Evolutionary conservation across 2,888 invertebrate genomes (phyloP).

Genomic region (Ischnura elegans): DNA sequence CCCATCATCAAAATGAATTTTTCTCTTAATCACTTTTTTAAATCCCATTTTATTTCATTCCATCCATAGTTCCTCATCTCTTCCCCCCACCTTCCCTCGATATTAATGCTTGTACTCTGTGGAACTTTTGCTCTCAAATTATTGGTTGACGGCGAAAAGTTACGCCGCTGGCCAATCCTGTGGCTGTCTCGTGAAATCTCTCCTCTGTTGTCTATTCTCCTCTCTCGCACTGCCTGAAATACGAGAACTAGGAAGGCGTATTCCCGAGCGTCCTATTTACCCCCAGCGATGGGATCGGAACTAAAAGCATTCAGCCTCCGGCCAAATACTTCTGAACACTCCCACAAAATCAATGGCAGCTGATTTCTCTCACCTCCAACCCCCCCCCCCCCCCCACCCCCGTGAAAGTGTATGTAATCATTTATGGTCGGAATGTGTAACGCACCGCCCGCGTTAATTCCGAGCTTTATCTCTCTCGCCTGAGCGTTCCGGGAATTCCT

Average conservation of each 20-base stretch:
- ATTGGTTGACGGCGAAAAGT: too few species aligned
- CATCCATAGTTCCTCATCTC: too few species aligned
- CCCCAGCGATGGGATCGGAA: background rate
- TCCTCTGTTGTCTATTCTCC: background rate
- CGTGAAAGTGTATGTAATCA: background rate
- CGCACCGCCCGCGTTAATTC: background rate
- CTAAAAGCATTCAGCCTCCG: background rate
- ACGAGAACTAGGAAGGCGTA: background rate
- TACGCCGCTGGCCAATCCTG: too few species aligned
- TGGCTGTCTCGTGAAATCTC: too few species aligned
- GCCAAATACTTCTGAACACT: background rate
- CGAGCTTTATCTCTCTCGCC: background rate
- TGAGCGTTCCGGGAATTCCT: background rate
- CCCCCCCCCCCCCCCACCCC: background rate
- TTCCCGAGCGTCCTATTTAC: too few species aligned
- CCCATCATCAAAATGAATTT: too few species aligned
- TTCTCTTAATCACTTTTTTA: too few species aligned
- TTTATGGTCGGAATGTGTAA: background rate
- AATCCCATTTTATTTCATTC: too few species aligned
- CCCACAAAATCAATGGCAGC: conserved; percentile 15
- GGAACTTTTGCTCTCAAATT: too few species aligned
- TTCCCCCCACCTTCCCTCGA: too few species aligned
- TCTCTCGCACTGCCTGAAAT: background rate
- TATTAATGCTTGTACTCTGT: too few species aligned
- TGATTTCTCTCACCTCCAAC: too few species aligned